Base-by-base conservation (phyloP, 2,888 invertebrate genomes). In the Lamproptera curius region DNA sequence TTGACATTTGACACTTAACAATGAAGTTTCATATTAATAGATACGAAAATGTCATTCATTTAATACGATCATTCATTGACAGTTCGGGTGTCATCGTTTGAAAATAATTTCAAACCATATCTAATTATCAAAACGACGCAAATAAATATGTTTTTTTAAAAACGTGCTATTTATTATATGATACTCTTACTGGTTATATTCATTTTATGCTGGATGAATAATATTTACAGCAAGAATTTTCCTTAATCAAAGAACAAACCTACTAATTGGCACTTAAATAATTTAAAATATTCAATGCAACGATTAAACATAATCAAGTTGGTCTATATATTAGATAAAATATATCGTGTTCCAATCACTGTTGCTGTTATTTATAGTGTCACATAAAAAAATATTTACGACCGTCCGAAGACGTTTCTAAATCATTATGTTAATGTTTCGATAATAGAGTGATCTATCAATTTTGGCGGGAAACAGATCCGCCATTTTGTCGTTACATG, bases 391-490 rank as follows among this genome's bases (percentile, higher is more conserved):
- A 38, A 20, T 20, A 42, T 48, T 48, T 34, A 42, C 17, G 38
- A 23, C 13, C 28, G 9, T 8, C 2, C 1, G 10, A n/a, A 23
- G 40, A 28, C 31, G 17, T 40, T 40, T 33, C 26, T 15, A 40
- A 16, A 35, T 40, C 13, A 16, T 10, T 35, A 41, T 41, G 33
- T 16, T 38, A 9, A 20, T 20, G 41, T 47, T 10, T 0, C n/a
- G 11, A 13, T 42, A 26, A 43, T 48, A 39, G 23, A 43, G 23
- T 16, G 11, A 43, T 43, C 17, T 15, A 48, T 48, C 48, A 48
- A 48, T 16, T 38, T 34, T 35, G 42, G 33, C 48, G 38, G 42
- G 6, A 34, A 33, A 48, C 42, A 34, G 33, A 14, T 20, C 16
- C 23, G 20, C 39, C 43, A 34, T 48, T 28, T 48, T 34, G 17